Evolutionary conservation across 1,140 invertebrate species (phyloP).

Genomic region (Drosophila ambigua): DNA sequence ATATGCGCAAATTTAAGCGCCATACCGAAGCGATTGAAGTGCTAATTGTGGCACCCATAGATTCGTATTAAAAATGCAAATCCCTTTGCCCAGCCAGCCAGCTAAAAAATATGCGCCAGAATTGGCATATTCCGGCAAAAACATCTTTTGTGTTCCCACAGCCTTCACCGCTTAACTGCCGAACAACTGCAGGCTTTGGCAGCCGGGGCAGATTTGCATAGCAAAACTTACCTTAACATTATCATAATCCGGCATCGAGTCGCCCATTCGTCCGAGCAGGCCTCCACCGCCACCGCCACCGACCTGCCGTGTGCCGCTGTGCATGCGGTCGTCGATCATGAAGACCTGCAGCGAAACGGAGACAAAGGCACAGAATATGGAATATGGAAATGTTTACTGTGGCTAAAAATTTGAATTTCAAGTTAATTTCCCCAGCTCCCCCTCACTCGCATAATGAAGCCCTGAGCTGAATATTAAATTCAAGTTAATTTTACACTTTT

Average conservation of each 20-base stretch:
- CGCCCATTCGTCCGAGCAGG: constrained; percentile 76
- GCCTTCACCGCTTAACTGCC: not conserved
- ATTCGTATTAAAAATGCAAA: constrained; percentile 68
- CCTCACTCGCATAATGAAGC: constrained; percentile 3
- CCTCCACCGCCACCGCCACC: constrained; percentile 65
- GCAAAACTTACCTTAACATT: constrained; percentile 85
- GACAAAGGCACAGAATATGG: not conserved
- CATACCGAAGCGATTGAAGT: no score
- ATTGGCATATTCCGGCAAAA: constrained; percentile 39
- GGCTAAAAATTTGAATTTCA: not conserved
- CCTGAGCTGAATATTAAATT: constrained; percentile 14
- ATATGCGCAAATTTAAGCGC: no score
- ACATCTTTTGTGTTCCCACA: constrained; percentile 72
- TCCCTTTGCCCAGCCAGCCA: constrained; percentile 41
- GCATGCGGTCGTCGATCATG: constrained; percentile 83
- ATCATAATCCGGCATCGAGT: constrained; percentile 85
- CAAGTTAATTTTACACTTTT: constrained; percentile 4
- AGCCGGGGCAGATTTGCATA: constrained; percentile 57
- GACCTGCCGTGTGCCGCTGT: constrained; percentile 72
- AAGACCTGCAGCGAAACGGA: constrained; percentile 62
- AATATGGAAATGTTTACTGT: not conserved
- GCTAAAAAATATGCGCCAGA: constrained; percentile 48
- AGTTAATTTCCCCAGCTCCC: not conserved
- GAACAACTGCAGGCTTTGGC: no score
- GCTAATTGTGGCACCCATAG: constrained; percentile 21